Evolutionary conservation across 2,797 vertebrate species (phyloP).

Genomic region (Myiotriccus ornatus): DNA sequence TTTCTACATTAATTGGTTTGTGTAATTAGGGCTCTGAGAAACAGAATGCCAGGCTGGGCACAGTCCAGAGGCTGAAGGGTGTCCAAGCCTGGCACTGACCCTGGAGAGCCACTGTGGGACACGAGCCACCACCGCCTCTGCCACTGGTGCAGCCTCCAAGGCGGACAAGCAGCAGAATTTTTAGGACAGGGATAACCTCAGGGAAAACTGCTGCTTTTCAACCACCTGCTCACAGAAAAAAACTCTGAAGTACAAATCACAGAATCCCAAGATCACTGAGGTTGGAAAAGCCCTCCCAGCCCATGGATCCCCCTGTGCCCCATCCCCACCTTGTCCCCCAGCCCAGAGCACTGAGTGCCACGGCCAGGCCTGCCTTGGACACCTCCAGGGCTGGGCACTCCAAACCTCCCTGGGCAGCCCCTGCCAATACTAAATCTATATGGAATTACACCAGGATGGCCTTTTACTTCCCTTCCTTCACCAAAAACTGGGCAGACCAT

Average conservation of each 20-base stretch:
- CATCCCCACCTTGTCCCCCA: neutral
- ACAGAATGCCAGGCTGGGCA: too few relatives aligned
- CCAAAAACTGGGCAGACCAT: neutral
- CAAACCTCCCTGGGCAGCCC: neutral
- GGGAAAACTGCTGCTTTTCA: neutral
- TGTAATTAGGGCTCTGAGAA: neutral
- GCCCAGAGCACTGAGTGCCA: neutral
- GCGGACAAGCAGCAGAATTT: neutral
- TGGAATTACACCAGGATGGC: neutral
- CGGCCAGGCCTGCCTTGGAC: neutral
- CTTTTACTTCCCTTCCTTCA: neutral
- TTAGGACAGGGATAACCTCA: neutral
- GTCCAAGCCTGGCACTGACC: neutral
- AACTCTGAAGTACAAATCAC: neutral
- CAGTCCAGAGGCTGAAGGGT: neutral
- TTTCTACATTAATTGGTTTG: neutral
- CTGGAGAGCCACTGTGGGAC: neutral
- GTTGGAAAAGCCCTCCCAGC: neutral
- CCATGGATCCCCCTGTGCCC: neutral
- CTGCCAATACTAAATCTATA: neutral
- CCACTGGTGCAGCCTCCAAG: neutral
- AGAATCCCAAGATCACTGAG: fast-evolving
- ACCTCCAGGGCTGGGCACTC: neutral
- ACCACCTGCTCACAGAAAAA: neutral
- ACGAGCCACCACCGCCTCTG: fast-evolving